Percentiles rank a stretch among this genome's conserved stretches.
These are phyloP conservation scores for Syngnathus acus DNA, from an alignment of 2,797 vertebrate species.

Conservation along the genomic window DNA sequence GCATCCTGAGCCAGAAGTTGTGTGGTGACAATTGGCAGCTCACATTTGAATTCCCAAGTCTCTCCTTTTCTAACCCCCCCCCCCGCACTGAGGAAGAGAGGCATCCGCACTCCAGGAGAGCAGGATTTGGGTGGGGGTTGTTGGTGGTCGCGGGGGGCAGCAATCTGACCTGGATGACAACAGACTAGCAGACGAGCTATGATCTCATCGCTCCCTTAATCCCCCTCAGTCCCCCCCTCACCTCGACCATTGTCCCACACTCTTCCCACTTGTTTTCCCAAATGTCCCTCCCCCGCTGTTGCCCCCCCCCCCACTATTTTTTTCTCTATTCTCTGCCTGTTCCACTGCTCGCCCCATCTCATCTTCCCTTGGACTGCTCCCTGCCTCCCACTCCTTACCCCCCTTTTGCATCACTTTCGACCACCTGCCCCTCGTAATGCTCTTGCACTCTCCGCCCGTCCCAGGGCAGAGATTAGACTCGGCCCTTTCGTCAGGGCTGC, in stretches of 20 bases:
- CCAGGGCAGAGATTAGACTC: slow-evolving; percentile 69
- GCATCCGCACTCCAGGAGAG: slow-evolving; percentile 47
- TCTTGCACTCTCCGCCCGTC: slow-evolving; percentile 59
- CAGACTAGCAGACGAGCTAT: slow-evolving; percentile 77
- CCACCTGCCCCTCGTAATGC: slow-evolving; percentile 49
- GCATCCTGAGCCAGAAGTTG: neutral
- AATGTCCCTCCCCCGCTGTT: slow-evolving; percentile 32
- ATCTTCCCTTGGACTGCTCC: slow-evolving; percentile 52
- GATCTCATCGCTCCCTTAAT: slow-evolving; percentile 71
- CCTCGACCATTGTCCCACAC: slow-evolving; percentile 52
- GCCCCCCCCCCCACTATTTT: slow-evolving; percentile 41
- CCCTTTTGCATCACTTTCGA: slow-evolving; percentile 45
- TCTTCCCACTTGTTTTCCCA: slow-evolving; percentile 52
- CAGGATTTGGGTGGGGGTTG: slow-evolving; percentile 7
- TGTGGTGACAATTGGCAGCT: too few relatives aligned
- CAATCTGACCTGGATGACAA: slow-evolving; percentile 78
- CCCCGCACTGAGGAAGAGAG: slow-evolving; percentile 59
- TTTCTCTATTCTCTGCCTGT: slow-evolving; percentile 46
- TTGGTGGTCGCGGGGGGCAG: slow-evolving; percentile 23
- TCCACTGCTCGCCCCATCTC: slow-evolving; percentile 44
- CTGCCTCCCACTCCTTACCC: slow-evolving; percentile 1
- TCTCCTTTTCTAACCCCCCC: neutral
- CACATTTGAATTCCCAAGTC: neutral
- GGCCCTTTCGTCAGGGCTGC: slow-evolving; percentile 56
- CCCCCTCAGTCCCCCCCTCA: slow-evolving; percentile 18